Percentiles rank a stretch among this genome's conserved stretches.
These are phyloP conservation scores for Drosophila ironensis DNA, from an alignment of 1,140 invertebrate genomes.

Conservation along the genomic window DNA sequence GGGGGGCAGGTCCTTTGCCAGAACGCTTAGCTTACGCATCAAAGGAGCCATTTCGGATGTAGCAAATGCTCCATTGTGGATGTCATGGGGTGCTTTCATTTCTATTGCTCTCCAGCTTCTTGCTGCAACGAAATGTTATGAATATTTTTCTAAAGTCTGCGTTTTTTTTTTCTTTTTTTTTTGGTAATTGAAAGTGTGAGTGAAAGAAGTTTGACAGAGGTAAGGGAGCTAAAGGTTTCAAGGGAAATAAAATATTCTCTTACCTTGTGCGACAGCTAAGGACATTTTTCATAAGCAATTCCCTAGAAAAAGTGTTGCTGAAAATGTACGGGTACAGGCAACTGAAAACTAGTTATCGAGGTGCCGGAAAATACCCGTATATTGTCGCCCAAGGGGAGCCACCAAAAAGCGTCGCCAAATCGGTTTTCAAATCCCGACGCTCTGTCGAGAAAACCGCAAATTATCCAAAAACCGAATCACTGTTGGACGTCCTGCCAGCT, in stretches of 20 bases:
- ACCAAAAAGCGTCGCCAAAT: background rate
- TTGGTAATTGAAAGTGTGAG: constrained; percentile 1
- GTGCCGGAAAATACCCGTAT: background rate
- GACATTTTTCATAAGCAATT: no score
- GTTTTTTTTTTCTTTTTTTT: constrained; percentile 11
- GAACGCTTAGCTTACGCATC: constrained; percentile 22
- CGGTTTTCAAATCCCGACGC: background rate
- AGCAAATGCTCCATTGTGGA: constrained; percentile 23
- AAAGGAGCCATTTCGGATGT: constrained; percentile 39
- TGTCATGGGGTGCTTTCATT: constrained; percentile 38
- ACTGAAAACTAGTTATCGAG: background rate
- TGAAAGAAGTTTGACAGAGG: no score
- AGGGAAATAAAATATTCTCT: no score
- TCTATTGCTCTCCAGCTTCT: constrained; percentile 25
- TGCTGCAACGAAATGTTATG: constrained; percentile 18
- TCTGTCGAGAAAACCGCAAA: constrained; percentile 18
- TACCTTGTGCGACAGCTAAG: no score
- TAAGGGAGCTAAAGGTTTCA: no score
- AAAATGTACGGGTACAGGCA: no score
- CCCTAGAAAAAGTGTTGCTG: no score
- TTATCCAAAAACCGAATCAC: constrained; percentile 29
- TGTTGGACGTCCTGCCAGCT: constrained; percentile 11
- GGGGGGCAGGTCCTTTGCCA: constrained; percentile 27
- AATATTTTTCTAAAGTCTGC: constrained; percentile 21
- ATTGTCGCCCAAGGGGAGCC: no score